Conservation (phyloP, 2,113 vertebrate genomes). For the Australoheros scitulus region DNA sequence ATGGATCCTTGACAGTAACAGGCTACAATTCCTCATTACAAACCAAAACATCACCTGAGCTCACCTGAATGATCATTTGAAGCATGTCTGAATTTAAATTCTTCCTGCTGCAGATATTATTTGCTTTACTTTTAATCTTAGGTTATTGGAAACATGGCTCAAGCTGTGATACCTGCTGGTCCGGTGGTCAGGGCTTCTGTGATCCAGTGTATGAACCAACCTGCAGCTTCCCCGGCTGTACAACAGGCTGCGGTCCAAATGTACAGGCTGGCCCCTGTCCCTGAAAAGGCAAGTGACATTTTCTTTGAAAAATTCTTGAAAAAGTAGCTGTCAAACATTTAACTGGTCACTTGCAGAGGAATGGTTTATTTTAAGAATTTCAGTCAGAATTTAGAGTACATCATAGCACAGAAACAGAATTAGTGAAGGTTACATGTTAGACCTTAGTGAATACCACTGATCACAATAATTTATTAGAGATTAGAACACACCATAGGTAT, state of each 20-base stretch:
- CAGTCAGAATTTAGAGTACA: neutral
- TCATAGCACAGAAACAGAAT: neutral
- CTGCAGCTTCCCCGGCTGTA: slow-evolving; percentile 77
- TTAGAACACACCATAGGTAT: neutral
- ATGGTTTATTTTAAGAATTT: neutral
- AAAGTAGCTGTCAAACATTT: neutral
- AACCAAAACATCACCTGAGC: neutral
- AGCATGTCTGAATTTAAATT: neutral
- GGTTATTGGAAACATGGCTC: slow-evolving; percentile 94
- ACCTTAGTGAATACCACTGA: too few species aligned
- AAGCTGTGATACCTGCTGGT: slow-evolving; percentile 79
- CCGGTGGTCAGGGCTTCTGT: slow-evolving; percentile 82
- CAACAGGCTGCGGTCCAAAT: slow-evolving; percentile 93
- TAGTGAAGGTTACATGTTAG: too few species aligned
- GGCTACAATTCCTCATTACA: neutral
- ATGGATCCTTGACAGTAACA: neutral
- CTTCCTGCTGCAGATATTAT: neutral
- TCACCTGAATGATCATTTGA: neutral
- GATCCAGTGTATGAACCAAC: slow-evolving; percentile 83
- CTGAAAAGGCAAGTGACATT: slow-evolving; percentile 80
- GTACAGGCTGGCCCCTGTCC: slow-evolving; percentile 84
- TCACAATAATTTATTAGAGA: neutral
- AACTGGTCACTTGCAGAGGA: neutral
- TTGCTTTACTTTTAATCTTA: slow-evolving; percentile 52
- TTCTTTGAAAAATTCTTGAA: neutral